Evolutionary conservation across 2,888 invertebrate species (phyloP).

Genomic region (Heliconius ethilla): DNA sequence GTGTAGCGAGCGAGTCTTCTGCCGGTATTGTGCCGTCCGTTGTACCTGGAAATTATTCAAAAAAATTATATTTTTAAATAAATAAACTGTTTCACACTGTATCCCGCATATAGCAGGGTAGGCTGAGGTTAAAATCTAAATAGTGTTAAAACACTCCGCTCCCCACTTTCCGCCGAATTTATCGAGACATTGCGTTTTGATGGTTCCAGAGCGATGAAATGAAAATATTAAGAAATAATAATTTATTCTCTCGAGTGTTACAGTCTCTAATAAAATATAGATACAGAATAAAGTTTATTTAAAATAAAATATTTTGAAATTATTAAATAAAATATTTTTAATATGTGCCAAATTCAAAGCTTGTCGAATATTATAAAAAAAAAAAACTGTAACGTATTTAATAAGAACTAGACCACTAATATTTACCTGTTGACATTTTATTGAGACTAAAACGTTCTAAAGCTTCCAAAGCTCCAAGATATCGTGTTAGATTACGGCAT

Average conservation of each 20-base stretch:
- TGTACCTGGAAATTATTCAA: conserved; percentile 50
- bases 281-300: no score
- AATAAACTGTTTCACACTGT: background rate
- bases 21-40: conserved; percentile 64
- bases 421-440: conserved; percentile 69
- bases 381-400: background rate
- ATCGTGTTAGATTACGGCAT: conserved; percentile 70
- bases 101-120: background rate
- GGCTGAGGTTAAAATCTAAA: background rate
- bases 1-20: conserved; percentile 63
- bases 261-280: no score
- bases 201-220: no score
- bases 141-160: no score
- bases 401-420: background rate
- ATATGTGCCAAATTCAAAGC: background rate
- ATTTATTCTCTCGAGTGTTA: no score
- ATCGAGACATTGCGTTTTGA: no score
- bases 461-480: conserved; percentile 72
- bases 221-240: no score
- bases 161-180: no score
- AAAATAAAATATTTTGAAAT: no score
- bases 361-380: background rate
- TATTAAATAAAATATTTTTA: no score
- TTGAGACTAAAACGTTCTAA: conserved; percentile 66
- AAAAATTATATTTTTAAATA: background rate